Conservation (phyloP, 53 echinoderm and acorn worm species). For the Pentamera pediparva region DNA sequence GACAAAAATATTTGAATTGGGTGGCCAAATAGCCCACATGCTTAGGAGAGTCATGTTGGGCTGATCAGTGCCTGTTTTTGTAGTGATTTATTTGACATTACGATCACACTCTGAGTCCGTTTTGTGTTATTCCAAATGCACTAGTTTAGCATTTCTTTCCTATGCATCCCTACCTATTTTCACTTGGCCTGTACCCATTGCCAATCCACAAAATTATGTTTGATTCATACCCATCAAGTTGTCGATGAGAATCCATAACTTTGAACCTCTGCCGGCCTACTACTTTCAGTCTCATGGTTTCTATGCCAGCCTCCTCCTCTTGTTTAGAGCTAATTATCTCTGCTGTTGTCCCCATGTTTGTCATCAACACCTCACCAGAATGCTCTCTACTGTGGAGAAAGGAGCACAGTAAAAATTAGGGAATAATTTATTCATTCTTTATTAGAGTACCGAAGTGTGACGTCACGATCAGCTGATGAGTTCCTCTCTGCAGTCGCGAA, state of each 20-base stretch:
- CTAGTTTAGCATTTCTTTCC: too few species aligned
- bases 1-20: too few species aligned
- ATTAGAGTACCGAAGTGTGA: neutral
- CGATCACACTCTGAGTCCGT: too few species aligned
- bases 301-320: constrained; percentile 75
- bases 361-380: constrained; percentile 17
- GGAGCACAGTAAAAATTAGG: neutral
- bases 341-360: constrained; percentile 79
- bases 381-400: neutral
- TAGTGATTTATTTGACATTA: too few species aligned
- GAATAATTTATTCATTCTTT: too few species aligned
- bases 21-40: too few species aligned
- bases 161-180: neutral
- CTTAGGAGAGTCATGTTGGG: too few species aligned
- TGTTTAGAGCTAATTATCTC: constrained; percentile 93
- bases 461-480: neutral
- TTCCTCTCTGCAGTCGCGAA: too few species aligned
- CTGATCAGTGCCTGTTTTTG: too few species aligned
- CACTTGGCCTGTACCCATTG: neutral
- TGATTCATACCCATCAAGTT: constrained; percentile 80
- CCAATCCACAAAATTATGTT: neutral
- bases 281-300: constrained; percentile 86
- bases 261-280: constrained; percentile 88
- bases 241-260: constrained; percentile 79
- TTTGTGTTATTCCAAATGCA: too few species aligned